Conservation (phyloP, 2,888 invertebrate genomes). For the Camponotus fellah region DNA sequence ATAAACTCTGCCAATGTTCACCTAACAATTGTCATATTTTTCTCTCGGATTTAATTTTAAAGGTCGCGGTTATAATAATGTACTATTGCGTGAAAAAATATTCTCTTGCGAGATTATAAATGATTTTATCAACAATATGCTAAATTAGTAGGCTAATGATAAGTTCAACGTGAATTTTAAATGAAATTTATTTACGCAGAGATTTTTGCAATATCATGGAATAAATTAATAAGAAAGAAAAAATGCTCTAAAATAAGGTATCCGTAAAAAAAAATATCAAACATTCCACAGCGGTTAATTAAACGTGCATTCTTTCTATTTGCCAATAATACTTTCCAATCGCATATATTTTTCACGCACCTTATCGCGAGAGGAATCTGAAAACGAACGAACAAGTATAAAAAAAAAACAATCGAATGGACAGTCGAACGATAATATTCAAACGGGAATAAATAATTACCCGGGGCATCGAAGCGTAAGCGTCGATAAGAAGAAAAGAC, state of each 20-base stretch:
- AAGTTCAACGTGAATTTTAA: not conserved
- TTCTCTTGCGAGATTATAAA: not conserved
- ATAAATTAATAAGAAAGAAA: not conserved
- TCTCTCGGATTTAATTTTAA: not conserved
- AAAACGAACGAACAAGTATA: not conserved
- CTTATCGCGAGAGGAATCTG: not conserved
- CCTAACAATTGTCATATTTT: not conserved
- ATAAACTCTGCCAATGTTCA: not conserved
- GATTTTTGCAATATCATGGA: not conserved
- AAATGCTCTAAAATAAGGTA: not conserved
- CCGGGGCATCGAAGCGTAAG: not conserved
- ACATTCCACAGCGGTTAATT: not conserved
- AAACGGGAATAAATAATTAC: conserved; percentile 7
- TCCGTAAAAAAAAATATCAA: not conserved
- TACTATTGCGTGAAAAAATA: not conserved
- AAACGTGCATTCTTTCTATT: not conserved
- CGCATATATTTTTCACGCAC: not conserved
- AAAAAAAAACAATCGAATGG: not conserved
- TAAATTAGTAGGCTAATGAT: too few relatives aligned
- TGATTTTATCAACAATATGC: not conserved
- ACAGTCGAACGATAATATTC: not conserved
- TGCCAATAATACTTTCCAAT: too few relatives aligned
- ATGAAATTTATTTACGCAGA: not conserved
- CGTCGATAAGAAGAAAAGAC: not conserved
- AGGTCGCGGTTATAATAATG: not conserved